These are phyloP conservation scores for Callipepla squamata DNA, from an alignment of 2,113 vertebrate genomes.

Conservation along the genomic window DNA sequence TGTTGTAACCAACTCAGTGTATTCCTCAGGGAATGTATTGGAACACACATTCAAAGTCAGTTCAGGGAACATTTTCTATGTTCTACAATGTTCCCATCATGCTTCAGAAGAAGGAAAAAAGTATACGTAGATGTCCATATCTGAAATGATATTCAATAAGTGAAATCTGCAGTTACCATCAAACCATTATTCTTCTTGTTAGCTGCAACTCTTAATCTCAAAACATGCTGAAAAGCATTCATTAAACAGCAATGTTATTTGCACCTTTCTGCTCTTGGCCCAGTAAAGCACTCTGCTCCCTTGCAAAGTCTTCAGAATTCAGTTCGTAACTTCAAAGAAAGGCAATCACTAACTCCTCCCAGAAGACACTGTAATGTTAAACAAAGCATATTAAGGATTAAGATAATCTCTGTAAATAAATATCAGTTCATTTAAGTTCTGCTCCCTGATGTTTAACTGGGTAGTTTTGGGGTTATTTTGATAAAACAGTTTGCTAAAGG, in stretches of 20 bases:
- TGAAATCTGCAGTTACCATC: not conserved
- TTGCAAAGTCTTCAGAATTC: not conserved
- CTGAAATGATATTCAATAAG: not conserved
- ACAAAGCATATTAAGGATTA: not conserved
- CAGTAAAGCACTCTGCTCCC: not conserved
- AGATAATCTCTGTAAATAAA: conserved; percentile 5
- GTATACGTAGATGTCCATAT: not conserved
- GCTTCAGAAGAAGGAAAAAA: not conserved
- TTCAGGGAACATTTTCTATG: not conserved
- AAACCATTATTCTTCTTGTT: not conserved
- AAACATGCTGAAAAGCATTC: not conserved
- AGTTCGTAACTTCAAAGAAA: not conserved
- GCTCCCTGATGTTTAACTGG: conserved; percentile 3
- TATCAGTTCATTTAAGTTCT: not conserved
- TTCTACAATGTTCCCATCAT: not conserved
- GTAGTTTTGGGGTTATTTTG: not conserved
- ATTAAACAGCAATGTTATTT: not conserved
- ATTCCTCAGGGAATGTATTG: not conserved
- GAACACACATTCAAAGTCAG: not conserved
- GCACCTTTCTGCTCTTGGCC: not conserved
- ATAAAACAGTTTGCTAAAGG: not conserved
- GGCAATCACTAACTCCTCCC: not conserved
- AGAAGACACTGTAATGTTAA: not conserved
- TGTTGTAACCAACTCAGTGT: not conserved
- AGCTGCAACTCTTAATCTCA: not conserved